Conservation (phyloP, 2,888 invertebrate genomes). For the Shargacucullia verbasci region DNA sequence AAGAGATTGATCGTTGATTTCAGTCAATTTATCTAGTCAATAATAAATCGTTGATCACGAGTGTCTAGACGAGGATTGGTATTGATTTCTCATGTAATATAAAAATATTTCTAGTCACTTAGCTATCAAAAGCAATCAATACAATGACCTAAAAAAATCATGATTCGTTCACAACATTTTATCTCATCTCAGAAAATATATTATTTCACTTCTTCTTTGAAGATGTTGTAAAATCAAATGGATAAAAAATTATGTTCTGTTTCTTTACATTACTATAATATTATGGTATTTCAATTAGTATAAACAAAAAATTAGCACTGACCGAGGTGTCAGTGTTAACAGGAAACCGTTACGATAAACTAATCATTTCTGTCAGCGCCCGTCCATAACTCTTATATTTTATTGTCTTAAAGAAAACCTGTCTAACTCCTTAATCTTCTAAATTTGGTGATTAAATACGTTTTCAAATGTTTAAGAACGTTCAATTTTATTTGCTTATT, state of each 20-base stretch:
- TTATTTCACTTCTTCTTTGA: no score
- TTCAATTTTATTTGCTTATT: constrained; percentile 38
- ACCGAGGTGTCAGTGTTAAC: constrained; percentile 55
- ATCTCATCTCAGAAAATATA: no score
- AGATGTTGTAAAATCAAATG: no score
- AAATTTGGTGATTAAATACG: constrained; percentile 42
- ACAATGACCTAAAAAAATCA: constrained; percentile 22
- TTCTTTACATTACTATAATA: constrained; percentile 37
- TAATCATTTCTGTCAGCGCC: constrained; percentile 55
- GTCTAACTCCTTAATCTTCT: constrained; percentile 44
- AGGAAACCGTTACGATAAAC: constrained; percentile 59
- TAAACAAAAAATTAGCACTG: constrained; percentile 51
- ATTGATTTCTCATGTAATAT: constrained; percentile 33
- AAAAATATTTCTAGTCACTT: constrained; percentile 30
- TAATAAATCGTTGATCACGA: constrained; percentile 50
- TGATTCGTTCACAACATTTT: no score
- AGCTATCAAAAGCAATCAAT: constrained; percentile 50
- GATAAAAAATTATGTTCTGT: constrained; percentile 12
- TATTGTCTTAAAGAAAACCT: constrained; percentile 59
- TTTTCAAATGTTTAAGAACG: constrained; percentile 28
- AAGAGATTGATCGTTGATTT: constrained; percentile 30
- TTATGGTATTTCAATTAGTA: constrained; percentile 55
- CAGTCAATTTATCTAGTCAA: constrained; percentile 33
- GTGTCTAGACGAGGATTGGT: constrained; percentile 33
- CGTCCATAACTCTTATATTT: constrained; percentile 59